Percentiles rank a stretch among this genome's conserved stretches.
Evolutionary conservation across 2,113 vertebrate species (phyloP).

Genomic region (Neogale vison): DNA sequence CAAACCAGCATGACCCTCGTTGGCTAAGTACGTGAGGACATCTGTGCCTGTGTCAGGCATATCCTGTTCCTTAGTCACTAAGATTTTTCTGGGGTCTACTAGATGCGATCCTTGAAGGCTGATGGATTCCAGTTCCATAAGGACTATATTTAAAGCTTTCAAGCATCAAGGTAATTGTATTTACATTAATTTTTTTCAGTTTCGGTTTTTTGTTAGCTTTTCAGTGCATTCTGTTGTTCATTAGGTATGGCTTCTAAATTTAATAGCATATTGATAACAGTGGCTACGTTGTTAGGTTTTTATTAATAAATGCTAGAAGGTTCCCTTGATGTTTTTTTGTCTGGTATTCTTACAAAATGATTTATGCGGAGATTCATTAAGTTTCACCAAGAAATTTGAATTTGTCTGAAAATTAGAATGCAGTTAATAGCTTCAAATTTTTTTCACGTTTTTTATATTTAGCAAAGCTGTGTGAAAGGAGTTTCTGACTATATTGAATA

Average conservation of each 20-base stretch:
- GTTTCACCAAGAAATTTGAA: slow-evolving; percentile 17
- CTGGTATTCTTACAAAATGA: neutral
- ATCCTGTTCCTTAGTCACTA: neutral
- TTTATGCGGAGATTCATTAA: neutral
- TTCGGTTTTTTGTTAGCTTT: neutral
- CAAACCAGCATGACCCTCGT: neutral
- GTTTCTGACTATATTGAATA: slow-evolving; percentile 28
- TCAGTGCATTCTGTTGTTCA: neutral
- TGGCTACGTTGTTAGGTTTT: neutral
- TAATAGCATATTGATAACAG: neutral
- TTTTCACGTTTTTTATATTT: neutral
- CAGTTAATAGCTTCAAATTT: neutral
- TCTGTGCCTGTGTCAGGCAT: neutral
- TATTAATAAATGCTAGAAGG: neutral
- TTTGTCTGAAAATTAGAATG: neutral
- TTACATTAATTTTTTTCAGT: neutral
- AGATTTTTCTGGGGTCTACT: neutral
- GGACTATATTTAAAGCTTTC: neutral
- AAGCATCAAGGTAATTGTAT: neutral
- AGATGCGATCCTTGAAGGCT: neutral
- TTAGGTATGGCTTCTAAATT: neutral
- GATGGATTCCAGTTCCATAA: neutral
- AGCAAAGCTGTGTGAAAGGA: slow-evolving; percentile 27
- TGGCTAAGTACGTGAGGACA: neutral
- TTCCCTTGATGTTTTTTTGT: slow-evolving; percentile 25